Evolutionary conservation across 2,888 invertebrate genomes (phyloP).

Genomic region (Lasioglossum calceatum): DNA sequence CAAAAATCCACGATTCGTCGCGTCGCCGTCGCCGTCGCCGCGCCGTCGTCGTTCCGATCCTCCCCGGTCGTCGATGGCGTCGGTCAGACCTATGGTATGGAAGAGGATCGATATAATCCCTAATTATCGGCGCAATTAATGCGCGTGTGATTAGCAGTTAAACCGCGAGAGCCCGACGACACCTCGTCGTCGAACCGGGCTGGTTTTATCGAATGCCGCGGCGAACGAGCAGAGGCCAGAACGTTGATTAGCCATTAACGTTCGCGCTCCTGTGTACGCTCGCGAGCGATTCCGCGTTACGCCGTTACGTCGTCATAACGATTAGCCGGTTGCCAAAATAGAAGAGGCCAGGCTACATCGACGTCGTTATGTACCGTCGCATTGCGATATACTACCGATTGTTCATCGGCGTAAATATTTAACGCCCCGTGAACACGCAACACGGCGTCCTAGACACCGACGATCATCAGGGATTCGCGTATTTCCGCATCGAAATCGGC

Average conservation of each 20-base stretch:
- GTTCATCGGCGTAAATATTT: conserved; percentile 70
- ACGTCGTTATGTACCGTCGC: neutral
- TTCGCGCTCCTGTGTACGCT: neutral
- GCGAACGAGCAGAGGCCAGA: conserved; percentile 33
- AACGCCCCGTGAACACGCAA: conserved; percentile 36
- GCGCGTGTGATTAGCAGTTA: conserved; percentile 52
- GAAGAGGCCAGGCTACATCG: conserved; percentile 8
- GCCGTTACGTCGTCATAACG: conserved; percentile 30
- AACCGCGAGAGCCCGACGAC: conserved; percentile 41
- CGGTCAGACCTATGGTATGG: neutral
- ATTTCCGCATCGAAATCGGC: conserved; percentile 29
- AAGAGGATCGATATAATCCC: conserved; percentile 37
- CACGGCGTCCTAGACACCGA: conserved; percentile 14
- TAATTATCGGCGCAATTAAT: conserved; percentile 56
- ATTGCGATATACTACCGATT: conserved; percentile 30
- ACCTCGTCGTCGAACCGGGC: conserved; percentile 41
- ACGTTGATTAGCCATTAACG: conserved; percentile 62
- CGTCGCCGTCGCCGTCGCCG: neutral
- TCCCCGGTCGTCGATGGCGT: neutral
- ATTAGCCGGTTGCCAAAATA: neutral
- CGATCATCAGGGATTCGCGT: conserved; percentile 32
- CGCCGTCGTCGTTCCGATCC: neutral
- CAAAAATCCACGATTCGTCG: conserved; percentile 1
- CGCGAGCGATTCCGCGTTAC: neutral
- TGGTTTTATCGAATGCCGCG: conserved; percentile 60